phyloP scores from a whole-genome alignment of 2,888 invertebrate genomes.

The Patella pellucida region DNA sequence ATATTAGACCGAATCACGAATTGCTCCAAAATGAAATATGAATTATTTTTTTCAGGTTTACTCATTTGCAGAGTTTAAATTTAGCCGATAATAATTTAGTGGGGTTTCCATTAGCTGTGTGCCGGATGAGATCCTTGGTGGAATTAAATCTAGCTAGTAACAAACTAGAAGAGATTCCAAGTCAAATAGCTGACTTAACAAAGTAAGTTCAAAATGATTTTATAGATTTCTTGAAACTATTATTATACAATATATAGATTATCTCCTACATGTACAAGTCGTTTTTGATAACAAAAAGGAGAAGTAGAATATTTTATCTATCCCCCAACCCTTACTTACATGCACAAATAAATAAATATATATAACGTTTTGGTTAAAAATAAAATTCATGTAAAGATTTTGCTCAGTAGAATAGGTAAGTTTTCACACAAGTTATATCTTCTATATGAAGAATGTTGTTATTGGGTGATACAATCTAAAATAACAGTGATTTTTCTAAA shows the following conservation, averaged over 20 bases:
- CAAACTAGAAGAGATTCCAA: slow-evolving; percentile 66
- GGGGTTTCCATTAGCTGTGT: slow-evolving; percentile 69
- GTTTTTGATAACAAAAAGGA: no score
- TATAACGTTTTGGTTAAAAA: background rate
- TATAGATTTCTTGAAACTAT: background rate
- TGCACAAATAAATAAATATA: no score
- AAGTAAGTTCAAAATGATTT: slow-evolving; percentile 46
- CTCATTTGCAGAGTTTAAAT: slow-evolving; percentile 69
- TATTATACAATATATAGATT: background rate
- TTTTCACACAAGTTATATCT: no score
- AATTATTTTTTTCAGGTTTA: slow-evolving; percentile 58
- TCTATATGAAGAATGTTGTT: no score
- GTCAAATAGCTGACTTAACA: slow-evolving; percentile 62
- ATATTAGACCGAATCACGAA: no score
- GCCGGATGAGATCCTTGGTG: slow-evolving; percentile 63
- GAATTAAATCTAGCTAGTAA: slow-evolving; percentile 71
- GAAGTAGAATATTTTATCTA: no score
- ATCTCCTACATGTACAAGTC: no score
- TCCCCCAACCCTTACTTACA: no score
- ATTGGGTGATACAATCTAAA: no score
- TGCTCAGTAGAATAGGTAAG: background rate
- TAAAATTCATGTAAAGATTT: background rate
- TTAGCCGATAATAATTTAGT: slow-evolving; percentile 71
- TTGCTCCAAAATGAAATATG: background rate
- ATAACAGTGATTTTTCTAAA: no score